Percentiles rank a stretch among this genome's conserved stretches.
Evolutionary conservation across 2,797 vertebrate genomes (phyloP).

Genomic region (Ispidina picta): DNA sequence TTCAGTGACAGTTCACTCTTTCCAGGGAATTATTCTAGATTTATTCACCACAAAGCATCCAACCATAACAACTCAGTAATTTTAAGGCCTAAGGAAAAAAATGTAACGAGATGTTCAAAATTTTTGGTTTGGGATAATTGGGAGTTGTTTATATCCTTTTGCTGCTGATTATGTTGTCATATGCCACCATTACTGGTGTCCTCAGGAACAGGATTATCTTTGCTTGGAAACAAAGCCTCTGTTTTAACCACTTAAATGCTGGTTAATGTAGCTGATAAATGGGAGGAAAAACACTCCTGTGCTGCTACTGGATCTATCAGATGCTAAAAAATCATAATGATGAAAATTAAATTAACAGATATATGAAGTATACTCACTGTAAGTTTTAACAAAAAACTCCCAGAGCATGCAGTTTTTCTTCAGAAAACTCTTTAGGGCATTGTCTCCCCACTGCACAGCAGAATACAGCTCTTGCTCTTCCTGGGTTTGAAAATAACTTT

Average conservation of each 20-base stretch:
- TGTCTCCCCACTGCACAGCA: not conserved
- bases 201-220: conserved; percentile 28
- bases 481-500: not conserved
- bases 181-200: conserved; percentile 30
- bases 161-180: conserved; percentile 45
- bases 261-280: not conserved
- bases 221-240: conserved; percentile 37
- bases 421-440: not conserved
- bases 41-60: conserved; percentile 72
- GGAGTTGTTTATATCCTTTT: conserved; percentile 62
- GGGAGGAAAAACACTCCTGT: not conserved
- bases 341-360: not conserved
- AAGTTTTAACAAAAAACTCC: not conserved
- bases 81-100: conserved; percentile 72
- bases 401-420: not conserved
- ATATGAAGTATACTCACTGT: not conserved
- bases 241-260: conserved; percentile 58
- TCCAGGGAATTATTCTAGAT: conserved; percentile 73
- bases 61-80: conserved; percentile 70
- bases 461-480: not conserved
- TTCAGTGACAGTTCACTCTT: conserved; percentile 54
- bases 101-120: conserved; percentile 70
- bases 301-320: not conserved
- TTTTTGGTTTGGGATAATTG: conserved; percentile 64
- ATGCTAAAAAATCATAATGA: not conserved